Conservation (phyloP, 2,888 invertebrate genomes). For the Branchellion lobata region DNA sequence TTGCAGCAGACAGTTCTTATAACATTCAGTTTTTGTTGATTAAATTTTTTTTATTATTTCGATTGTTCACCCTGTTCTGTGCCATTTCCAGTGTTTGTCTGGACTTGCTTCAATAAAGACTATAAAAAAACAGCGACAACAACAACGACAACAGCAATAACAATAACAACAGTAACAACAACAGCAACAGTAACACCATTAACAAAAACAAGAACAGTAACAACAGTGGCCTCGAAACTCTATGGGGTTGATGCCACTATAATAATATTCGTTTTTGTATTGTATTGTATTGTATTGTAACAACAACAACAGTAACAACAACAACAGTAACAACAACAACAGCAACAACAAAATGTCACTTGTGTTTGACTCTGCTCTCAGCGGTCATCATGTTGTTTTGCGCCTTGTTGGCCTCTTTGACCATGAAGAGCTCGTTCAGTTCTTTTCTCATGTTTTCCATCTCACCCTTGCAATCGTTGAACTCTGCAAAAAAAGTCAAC, state of each 20-base stretch:
- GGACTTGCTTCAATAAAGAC: background rate
- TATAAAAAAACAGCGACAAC: background rate
- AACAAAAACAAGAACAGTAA: background rate
- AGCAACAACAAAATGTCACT: background rate
- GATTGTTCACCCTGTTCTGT: no score
- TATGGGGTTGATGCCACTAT: no score
- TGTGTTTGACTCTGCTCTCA: background rate
- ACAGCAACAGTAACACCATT: slow-evolving; percentile 5
- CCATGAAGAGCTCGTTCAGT: slow-evolving; percentile 30
- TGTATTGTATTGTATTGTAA: no score
- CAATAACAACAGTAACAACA: slow-evolving; percentile 3
- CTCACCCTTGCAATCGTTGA: slow-evolving; percentile 18
- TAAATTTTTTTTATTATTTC: no score
- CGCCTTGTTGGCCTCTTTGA: background rate
- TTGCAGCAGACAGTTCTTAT: no score
- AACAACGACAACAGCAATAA: background rate
- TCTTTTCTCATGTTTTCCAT: slow-evolving; percentile 38
- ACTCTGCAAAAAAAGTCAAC: background rate
- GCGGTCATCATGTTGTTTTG: background rate
- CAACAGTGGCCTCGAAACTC: no score
- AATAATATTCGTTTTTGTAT: no score
- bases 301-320: slow-evolving; percentile 21
- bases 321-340: slow-evolving; percentile 2
- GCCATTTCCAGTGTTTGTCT: no score
- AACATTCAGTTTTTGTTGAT: no score